Conservation (phyloP, 53 echinoderm and acorn worm species). For the Henricia sp. region DNA sequence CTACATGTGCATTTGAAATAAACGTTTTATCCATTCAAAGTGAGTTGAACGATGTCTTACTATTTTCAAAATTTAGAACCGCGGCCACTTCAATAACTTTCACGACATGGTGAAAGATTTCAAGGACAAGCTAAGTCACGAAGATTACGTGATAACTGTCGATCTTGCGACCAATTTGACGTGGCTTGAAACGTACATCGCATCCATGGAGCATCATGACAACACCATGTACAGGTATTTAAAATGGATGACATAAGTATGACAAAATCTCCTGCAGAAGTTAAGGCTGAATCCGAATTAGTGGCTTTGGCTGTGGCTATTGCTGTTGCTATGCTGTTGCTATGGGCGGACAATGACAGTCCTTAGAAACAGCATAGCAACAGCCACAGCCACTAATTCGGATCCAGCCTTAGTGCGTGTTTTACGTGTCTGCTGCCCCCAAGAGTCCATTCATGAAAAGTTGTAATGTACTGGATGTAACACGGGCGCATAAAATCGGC, state of each 20-base stretch:
- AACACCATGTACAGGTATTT: conserved; percentile 84
- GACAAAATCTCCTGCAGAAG: background rate
- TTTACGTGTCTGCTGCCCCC: background rate
- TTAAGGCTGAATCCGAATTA: no score
- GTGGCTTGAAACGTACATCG: conserved; percentile 89
- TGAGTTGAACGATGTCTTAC: no score
- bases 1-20: no score
- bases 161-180: conserved; percentile 91
- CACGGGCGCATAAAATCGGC: background rate
- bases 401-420: no score
- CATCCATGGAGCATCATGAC: conserved; percentile 87
- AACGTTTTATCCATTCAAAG: no score
- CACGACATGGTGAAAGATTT: conserved; percentile 96
- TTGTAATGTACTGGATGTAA: no score
- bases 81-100: conserved; percentile 83
- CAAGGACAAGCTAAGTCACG: conserved; percentile 88
- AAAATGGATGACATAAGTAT: background rate
- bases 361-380: no score
- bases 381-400: no score
- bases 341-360: no score
- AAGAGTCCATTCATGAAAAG: background rate
- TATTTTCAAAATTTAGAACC: conserved; percentile 76
- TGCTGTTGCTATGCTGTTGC: no score
- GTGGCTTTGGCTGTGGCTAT: no score
- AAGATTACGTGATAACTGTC: conserved; percentile 83